Percentiles rank a stretch among this genome's conserved stretches.
Conservation (phyloP, 2,888 invertebrate species). For the Crepidodera aurea region DNA sequence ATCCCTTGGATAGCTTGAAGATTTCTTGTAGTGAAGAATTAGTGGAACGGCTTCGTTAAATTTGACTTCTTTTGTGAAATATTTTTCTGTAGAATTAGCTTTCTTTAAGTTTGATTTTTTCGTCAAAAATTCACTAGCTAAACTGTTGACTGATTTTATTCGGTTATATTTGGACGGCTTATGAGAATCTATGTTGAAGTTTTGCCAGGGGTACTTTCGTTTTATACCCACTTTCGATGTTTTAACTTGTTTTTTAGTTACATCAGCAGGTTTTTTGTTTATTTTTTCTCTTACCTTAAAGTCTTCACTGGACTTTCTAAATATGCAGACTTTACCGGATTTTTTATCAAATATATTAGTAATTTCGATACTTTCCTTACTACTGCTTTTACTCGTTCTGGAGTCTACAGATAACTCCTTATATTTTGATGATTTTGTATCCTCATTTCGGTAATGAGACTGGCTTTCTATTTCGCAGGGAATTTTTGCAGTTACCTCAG, state of each 20-base stretch:
- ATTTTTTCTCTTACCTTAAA: background rate
- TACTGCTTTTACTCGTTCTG: background rate
- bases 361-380: background rate
- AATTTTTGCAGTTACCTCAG: no score
- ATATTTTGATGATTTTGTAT: background rate
- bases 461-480: background rate
- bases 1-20: background rate
- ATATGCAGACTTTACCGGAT: background rate
- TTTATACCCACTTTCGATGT: slow-evolving; percentile 22
- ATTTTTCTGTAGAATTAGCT: background rate
- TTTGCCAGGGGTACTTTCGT: slow-evolving; percentile 42
- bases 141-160: slow-evolving; percentile 19
- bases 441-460: background rate
- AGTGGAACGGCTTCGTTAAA: background rate
- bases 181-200: slow-evolving; percentile 35
- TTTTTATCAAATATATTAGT: slow-evolving; percentile 17
- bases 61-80: background rate
- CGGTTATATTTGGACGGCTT: slow-evolving; percentile 10
- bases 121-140: slow-evolving; percentile 19
- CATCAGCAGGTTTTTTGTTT: background rate
- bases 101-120: background rate
- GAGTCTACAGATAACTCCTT: background rate
- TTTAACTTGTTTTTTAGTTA: slow-evolving; percentile 23
- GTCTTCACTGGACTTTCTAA: background rate
- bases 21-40: background rate